Evolutionary conservation across 2,888 invertebrate species (phyloP), one percentile per base, ranked within the genome.

Genomic region (Pristionchus japonicus): DNA sequence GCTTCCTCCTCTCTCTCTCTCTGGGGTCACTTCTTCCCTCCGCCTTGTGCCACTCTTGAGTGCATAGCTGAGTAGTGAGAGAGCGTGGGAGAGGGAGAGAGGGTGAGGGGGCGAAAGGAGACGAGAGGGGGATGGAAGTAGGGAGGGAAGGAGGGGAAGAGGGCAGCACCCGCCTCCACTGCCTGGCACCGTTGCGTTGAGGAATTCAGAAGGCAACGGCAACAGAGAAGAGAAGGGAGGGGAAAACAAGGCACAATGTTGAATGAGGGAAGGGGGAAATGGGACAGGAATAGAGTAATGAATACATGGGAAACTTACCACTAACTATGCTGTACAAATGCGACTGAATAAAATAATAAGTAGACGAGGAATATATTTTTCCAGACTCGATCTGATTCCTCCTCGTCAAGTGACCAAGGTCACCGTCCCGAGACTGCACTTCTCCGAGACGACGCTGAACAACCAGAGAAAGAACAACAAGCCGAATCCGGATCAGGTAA

Each of bases 381-480:
- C n/a, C 67, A 86, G 86, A 23, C 61, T 86, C 47, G 49, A 31
- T 6, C 27, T 64, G 86, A 90, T 92, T 43, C 89, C 97, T 88
- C 97, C 97, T 88, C 97, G 97, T 89, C 97, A 97, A 95, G 97
- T 97, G 85, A 97, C 97, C 1, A 98, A 98, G 95, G 96, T 98
- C 88, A 99, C 99, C 0, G 98, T 99, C 0, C 98, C 98, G 0
- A 96, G 99, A 13, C 96, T 99, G 4, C 99, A 99, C 95, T 99
- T 99, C 95, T 98, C 98, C 86, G 99, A 99, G 95, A 99, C 99
- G 0, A 99, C 99, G 0, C 97, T 97, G 93, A 99, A 99, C 95
- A 99, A 99, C 94, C 99, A 99, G 98, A 96, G 99, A 80, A 99
- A 99, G 95, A 99, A 99, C 94, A 98, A 98, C 0, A 97, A 98